A percentile compares a stretch with the other conserved stretches of the same genome.
phyloP scores from a whole-genome alignment of 2,113 vertebrate genomes.

The Bostrychus sinensis region DNA sequence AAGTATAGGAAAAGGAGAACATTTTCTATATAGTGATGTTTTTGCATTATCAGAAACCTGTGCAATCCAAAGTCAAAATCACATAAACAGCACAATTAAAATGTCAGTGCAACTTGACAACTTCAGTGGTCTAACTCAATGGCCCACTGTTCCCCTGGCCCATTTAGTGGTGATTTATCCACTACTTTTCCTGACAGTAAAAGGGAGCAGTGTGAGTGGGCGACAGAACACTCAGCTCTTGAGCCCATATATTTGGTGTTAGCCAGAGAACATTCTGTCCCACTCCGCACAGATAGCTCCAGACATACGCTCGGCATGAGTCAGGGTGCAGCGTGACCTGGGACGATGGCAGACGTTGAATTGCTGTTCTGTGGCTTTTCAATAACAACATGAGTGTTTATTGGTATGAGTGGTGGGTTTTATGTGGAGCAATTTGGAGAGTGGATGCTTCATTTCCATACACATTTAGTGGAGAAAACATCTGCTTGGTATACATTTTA shows the following conservation, averaged over 20 bases:
- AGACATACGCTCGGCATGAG: constrained; percentile 43
- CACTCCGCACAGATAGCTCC: constrained; percentile 10
- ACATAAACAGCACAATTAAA: too few species aligned
- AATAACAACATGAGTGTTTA: constrained; percentile 1
- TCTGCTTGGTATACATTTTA: constrained; percentile 27
- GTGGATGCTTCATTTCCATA: constrained; percentile 10
- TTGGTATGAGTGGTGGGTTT: constrained; percentile 5
- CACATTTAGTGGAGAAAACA: constrained; percentile 23
- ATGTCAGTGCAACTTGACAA: too few species aligned
- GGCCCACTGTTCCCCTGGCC: not conserved
- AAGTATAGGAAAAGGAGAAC: too few species aligned
- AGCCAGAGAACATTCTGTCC: constrained; percentile 51
- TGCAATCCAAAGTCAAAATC: too few species aligned
- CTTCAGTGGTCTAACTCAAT: not conserved
- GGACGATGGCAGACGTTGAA: constrained; percentile 11
- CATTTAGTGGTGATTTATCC: not conserved
- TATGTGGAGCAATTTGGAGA: constrained; percentile 21
- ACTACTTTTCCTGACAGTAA: not conserved
- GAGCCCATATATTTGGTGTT: constrained; percentile 16
- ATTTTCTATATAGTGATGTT: too few species aligned
- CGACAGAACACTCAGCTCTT: constrained; percentile 18
- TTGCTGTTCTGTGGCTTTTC: constrained; percentile 15
- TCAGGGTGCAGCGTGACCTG: constrained; percentile 52
- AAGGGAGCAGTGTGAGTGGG: constrained; percentile 3
- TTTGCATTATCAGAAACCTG: too few species aligned